A percentile compares a stretch with the other conserved stretches of the same genome.
Evolutionary conservation across 2,797 vertebrate species (phyloP).

Genomic region (Sebastes iracundus): DNA sequence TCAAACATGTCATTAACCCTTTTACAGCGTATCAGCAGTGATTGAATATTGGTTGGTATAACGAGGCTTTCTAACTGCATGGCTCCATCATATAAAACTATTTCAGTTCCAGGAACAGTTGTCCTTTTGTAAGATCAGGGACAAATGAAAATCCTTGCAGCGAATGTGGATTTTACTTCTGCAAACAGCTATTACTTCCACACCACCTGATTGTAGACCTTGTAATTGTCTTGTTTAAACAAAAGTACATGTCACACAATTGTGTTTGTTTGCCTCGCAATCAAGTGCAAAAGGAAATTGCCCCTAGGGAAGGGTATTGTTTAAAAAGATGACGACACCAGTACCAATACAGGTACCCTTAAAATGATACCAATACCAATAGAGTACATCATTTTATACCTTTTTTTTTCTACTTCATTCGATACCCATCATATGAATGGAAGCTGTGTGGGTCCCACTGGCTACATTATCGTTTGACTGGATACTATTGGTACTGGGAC

Average conservation of each 20-base stretch:
- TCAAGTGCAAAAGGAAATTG: not conserved
- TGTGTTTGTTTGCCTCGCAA: not conserved
- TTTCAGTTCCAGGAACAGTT: not conserved
- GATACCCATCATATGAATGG: too few relatives aligned
- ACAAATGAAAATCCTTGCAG: conserved; percentile 6
- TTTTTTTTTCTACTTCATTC: too few relatives aligned
- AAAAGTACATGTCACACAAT: not conserved
- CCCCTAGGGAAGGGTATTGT: too few relatives aligned
- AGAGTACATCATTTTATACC: too few relatives aligned
- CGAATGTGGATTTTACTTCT: conserved; percentile 10
- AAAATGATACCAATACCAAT: too few relatives aligned
- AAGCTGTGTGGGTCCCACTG: too few relatives aligned
- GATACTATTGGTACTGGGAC: not conserved
- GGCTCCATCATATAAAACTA: not conserved
- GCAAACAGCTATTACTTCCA: conserved; percentile 7
- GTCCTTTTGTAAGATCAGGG: conserved; percentile 6
- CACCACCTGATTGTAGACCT: not conserved
- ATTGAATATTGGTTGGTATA: conserved; percentile 48
- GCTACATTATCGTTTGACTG: not conserved
- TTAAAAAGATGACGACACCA: too few relatives aligned
- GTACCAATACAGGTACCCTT: too few relatives aligned
- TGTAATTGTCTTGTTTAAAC: conserved; percentile 23
- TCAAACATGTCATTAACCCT: conserved; percentile 36
- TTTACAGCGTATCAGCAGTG: not conserved
- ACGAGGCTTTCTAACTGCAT: not conserved